phyloP scores from a whole-genome alignment of 2,113 vertebrate species.

The Tringa solitaria region DNA sequence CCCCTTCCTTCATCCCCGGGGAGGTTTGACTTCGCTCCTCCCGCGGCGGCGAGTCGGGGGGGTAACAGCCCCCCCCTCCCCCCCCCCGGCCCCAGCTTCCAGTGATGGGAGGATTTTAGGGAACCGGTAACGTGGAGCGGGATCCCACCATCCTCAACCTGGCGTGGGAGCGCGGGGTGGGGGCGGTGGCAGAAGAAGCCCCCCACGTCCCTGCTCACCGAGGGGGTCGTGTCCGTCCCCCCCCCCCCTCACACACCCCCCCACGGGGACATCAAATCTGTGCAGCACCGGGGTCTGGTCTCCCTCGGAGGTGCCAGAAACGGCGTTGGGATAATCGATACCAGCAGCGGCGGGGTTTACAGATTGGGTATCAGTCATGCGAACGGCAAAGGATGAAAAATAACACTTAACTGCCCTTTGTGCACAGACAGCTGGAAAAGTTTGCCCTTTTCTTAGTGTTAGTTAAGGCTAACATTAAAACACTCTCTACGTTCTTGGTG shows the following conservation, averaged over 20 bases:
- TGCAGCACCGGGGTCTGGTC: rapidly evolving
- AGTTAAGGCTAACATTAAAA: conserved; percentile 61
- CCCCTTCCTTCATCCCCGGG: conserved; percentile 70
- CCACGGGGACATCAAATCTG: rapidly evolving
- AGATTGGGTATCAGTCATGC: background rate
- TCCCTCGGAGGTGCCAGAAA: background rate
- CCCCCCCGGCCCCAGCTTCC: conserved; percentile 32
- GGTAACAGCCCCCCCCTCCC: conserved; percentile 3
- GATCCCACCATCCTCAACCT: conserved; percentile 72
- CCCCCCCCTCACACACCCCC: too few species aligned
- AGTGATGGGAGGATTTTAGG: conserved; percentile 73
- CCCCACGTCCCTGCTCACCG: rapidly evolving
- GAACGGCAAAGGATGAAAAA: background rate
- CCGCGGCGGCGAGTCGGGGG: background rate
- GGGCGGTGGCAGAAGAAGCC: background rate
- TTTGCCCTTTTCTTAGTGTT: conserved; percentile 45
- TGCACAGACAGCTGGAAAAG: background rate
- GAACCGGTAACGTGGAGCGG: conserved; percentile 73
- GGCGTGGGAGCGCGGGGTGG: conserved; percentile 61
- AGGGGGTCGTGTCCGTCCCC: background rate
- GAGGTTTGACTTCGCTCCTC: conserved; percentile 59
- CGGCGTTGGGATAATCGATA: background rate
- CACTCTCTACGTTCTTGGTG: background rate
- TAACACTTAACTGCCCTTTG: conserved; percentile 2
- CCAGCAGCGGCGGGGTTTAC: background rate